Conservation (phyloP, 2,888 invertebrate species). For the Auanema sp. region DNA sequence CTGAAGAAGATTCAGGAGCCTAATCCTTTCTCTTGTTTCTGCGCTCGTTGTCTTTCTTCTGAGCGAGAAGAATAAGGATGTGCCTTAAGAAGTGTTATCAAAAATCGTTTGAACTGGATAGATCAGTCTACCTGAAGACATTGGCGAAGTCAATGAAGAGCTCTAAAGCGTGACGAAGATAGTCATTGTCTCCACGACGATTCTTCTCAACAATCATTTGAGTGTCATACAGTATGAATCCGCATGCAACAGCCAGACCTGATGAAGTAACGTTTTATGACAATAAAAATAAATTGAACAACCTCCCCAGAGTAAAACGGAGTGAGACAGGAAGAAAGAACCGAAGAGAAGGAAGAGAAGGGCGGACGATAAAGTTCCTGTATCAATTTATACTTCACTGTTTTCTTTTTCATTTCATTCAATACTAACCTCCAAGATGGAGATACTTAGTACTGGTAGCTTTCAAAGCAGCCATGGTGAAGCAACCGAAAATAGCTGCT, state of each 20-base stretch:
- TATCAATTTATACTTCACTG: not conserved
- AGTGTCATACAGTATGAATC: constrained; percentile 94
- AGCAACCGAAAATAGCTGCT: constrained; percentile 85
- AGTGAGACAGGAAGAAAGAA: constrained; percentile 21
- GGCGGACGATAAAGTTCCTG: constrained; percentile 25
- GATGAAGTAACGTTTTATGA: constrained; percentile 72
- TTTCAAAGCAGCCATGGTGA: constrained; percentile 83
- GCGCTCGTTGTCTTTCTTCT: constrained; percentile 64
- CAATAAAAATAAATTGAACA: not conserved
- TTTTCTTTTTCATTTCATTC: not conserved
- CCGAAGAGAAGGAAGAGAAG: constrained; percentile 20
- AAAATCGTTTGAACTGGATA: not conserved
- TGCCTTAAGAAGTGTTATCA: constrained; percentile 66
- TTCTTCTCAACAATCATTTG: constrained; percentile 71
- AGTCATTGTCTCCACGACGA: constrained; percentile 71
- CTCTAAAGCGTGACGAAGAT: constrained; percentile 77
- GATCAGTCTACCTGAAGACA: constrained; percentile 77
- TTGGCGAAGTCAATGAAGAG: constrained; percentile 92
- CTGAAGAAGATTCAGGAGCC: not conserved
- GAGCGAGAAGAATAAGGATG: constrained; percentile 83
- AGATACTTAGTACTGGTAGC: constrained; percentile 82
- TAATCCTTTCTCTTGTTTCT: constrained; percentile 6
- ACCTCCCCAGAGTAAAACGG: constrained; percentile 24
- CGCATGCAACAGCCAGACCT: constrained; percentile 87
- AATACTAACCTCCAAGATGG: constrained; percentile 79